Percentiles rank a stretch among this genome's conserved stretches.
These are phyloP conservation scores for Hipposideros armiger DNA, from an alignment of 2,113 vertebrate species.

Conservation along the genomic window DNA sequence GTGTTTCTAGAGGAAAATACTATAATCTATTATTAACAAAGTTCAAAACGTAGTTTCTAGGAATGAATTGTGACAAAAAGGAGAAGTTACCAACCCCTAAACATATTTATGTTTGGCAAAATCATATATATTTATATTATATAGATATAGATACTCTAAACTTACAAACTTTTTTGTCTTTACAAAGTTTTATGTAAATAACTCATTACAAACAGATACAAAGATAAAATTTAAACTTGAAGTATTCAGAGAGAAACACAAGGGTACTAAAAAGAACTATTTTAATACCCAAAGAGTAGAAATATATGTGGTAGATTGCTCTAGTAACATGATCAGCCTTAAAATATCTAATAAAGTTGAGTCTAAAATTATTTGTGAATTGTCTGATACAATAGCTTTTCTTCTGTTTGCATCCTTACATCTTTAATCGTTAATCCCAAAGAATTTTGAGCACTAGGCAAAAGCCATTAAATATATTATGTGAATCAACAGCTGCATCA, in stretches of 20 bases:
- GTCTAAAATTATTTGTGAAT: constrained; percentile 59
- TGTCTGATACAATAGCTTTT: constrained; percentile 49
- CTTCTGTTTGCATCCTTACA: constrained; percentile 74
- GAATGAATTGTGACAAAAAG: constrained; percentile 15
- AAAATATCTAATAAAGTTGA: constrained; percentile 64
- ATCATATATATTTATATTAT: not conserved
- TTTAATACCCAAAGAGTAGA: not conserved
- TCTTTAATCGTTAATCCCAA: constrained; percentile 67
- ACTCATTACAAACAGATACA: not conserved
- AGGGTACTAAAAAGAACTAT: not conserved
- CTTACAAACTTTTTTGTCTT: not conserved
- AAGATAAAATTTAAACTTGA: constrained; percentile 16
- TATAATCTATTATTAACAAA: not conserved
- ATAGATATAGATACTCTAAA: not conserved
- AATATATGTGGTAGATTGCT: not conserved
- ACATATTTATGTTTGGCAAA: not conserved
- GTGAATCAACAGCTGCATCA: constrained; percentile 75
- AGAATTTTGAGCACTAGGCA: constrained; percentile 71
- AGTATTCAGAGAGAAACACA: not conserved
- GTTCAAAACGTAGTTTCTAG: not conserved
- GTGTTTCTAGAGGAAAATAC: not conserved
- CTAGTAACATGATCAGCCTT: constrained; percentile 34
- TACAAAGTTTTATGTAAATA: not conserved
- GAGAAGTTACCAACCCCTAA: constrained; percentile 2
- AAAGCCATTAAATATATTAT: constrained; percentile 75